These are phyloP conservation scores for Colletes collaris DNA, from an alignment of 2,888 invertebrate genomes.

Conservation along the genomic window DNA sequence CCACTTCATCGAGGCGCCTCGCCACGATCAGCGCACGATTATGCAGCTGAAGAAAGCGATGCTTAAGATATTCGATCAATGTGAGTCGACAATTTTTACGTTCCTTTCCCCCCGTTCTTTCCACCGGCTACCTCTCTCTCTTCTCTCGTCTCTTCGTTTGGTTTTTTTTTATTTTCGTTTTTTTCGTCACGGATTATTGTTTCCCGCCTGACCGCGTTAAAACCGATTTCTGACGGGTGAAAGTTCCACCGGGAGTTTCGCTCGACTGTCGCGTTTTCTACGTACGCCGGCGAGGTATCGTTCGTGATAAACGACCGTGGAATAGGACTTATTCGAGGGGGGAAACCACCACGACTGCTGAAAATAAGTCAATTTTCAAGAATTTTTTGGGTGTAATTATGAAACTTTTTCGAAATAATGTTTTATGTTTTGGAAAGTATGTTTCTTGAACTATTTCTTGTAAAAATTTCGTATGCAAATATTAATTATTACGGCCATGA, in stretches of 20 bases:
- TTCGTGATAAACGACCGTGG: background rate
- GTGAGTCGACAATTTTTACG: slow-evolving; percentile 65
- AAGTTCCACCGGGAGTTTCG: slow-evolving; percentile 17
- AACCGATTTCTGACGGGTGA: slow-evolving; percentile 18
- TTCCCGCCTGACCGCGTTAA: background rate
- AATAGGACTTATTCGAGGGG: background rate
- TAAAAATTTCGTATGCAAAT: no score
- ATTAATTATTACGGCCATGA: no score
- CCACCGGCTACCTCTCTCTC: background rate
- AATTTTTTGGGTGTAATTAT: no score
- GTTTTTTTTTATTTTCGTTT: background rate
- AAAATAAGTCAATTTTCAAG: no score
- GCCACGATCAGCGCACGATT: slow-evolving; percentile 71
- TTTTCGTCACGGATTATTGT: background rate
- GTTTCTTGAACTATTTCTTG: no score
- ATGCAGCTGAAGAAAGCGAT: slow-evolving; percentile 80
- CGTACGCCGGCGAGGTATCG: background rate
- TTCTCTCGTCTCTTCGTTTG: background rate
- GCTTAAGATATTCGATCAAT: slow-evolving; percentile 79
- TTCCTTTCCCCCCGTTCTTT: background rate
- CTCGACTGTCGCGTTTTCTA: background rate
- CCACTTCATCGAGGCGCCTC: slow-evolving; percentile 51
- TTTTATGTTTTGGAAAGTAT: no score
- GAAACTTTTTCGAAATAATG: no score
- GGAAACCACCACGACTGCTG: no score